phyloP scores from a whole-genome alignment of 2,113 vertebrate species.

The Eleginops maclovinus region DNA sequence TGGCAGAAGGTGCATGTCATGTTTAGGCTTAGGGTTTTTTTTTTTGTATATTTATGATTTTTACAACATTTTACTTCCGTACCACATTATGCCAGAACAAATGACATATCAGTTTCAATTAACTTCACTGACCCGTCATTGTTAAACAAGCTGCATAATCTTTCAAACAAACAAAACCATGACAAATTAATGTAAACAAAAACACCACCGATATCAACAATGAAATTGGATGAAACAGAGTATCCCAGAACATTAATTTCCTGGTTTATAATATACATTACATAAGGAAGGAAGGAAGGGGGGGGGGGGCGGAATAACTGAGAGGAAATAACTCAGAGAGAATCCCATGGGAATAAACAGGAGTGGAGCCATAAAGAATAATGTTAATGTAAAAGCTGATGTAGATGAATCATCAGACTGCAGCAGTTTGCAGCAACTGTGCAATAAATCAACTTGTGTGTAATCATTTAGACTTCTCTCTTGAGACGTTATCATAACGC shows the following conservation, averaged over 20 bases:
- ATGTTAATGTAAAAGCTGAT: conserved; percentile 38
- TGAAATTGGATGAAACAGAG: not conserved
- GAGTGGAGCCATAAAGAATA: conserved; percentile 31
- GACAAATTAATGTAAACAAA: conserved; percentile 5
- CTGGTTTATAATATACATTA: conserved; percentile 11
- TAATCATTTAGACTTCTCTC: conserved; percentile 47
- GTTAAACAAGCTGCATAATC: too few species aligned
- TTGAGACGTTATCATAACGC: conserved; percentile 61
- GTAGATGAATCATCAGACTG: conserved; percentile 35
- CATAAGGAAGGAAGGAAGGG: not conserved
- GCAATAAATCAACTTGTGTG: conserved; percentile 44
- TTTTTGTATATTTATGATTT: not conserved
- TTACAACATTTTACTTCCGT: not conserved
- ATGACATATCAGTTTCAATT: not conserved
- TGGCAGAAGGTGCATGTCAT: not conserved
- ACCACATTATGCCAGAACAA: not conserved
- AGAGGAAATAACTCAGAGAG: conserved; percentile 33
- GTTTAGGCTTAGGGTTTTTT: not conserved
- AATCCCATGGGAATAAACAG: conserved; percentile 22
- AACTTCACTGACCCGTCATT: not conserved
- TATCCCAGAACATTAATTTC: not conserved
- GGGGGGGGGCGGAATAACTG: not conserved
- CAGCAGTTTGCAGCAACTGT: not conserved
- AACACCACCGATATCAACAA: not conserved
- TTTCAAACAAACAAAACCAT: not conserved